phyloP scores from a whole-genome alignment of 2,113 vertebrate genomes.

The Carlito syrichta region DNA sequence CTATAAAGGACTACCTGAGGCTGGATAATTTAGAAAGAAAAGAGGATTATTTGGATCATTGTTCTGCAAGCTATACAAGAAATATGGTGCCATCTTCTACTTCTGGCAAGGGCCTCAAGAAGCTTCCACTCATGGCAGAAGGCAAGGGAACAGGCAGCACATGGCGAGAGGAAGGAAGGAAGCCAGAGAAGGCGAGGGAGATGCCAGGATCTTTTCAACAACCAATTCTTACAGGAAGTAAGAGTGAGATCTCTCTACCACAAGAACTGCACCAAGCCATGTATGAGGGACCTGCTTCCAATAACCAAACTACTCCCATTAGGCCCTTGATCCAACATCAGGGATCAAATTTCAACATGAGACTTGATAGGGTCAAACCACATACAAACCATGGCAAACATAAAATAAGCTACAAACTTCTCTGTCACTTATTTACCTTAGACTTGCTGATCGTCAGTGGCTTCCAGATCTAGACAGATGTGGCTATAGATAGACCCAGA shows the following conservation, averaged over 20 bases:
- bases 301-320: neutral
- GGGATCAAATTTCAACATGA: neutral
- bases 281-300: neutral
- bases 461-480: neutral
- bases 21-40: neutral
- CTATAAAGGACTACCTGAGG: neutral
- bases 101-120: neutral
- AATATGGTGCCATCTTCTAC: neutral
- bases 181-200: neutral
- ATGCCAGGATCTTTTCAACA: neutral
- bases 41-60: neutral
- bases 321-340: neutral
- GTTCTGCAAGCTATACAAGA: neutral
- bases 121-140: neutral
- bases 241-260: no score
- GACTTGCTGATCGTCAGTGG: neutral
- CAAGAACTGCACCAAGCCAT: neutral
- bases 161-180: neutral
- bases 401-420: neutral
- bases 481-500: neutral
- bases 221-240: neutral
- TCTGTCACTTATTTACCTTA: constrained; percentile 8
- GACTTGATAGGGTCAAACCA: neutral
- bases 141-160: neutral
- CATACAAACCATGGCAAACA: neutral